Percentiles rank a stretch among this genome's conserved stretches.
Evolutionary conservation across 2,888 invertebrate species (phyloP).

Genomic region (Hirtodrosophila duncani): DNA sequence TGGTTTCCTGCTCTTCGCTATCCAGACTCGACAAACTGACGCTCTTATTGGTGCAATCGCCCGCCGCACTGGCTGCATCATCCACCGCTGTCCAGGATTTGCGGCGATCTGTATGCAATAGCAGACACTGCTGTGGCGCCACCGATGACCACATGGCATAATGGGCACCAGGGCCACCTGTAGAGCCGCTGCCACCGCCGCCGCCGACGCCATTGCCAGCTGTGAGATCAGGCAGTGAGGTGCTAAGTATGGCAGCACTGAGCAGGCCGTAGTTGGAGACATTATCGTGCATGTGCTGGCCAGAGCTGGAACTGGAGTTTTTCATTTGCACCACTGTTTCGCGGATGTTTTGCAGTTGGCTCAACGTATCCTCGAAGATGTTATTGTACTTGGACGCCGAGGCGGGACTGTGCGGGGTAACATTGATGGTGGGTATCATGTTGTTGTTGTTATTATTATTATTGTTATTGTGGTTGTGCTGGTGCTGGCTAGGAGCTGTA

Average conservation of each 20-base stretch:
- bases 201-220: constrained; percentile 42
- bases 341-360: constrained; percentile 78
- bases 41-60: constrained; percentile 80
- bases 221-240: constrained; percentile 77
- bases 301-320: constrained; percentile 68
- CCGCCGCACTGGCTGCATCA: constrained; percentile 81
- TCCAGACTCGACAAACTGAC: constrained; percentile 89
- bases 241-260: constrained; percentile 63
- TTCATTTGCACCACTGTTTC: constrained; percentile 79
- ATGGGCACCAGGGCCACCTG: constrained; percentile 15
- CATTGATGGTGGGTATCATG: constrained; percentile 90
- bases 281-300: constrained; percentile 73
- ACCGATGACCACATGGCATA: constrained; percentile 74
- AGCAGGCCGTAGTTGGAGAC: constrained; percentile 69
- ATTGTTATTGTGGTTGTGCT: constrained; percentile 44
- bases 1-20: constrained; percentile 88
- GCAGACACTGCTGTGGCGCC: constrained; percentile 74
- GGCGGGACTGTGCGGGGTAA: constrained; percentile 92
- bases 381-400: constrained; percentile 85
- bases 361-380: constrained; percentile 79
- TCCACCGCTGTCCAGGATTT: constrained; percentile 94
- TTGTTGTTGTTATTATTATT: constrained; percentile 62
- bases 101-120: constrained; percentile 80
- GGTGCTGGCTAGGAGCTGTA: constrained; percentile 23
- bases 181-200: constrained; percentile 10